Conservation (phyloP, 2,113 vertebrate genomes). For the Struthio camelus region DNA sequence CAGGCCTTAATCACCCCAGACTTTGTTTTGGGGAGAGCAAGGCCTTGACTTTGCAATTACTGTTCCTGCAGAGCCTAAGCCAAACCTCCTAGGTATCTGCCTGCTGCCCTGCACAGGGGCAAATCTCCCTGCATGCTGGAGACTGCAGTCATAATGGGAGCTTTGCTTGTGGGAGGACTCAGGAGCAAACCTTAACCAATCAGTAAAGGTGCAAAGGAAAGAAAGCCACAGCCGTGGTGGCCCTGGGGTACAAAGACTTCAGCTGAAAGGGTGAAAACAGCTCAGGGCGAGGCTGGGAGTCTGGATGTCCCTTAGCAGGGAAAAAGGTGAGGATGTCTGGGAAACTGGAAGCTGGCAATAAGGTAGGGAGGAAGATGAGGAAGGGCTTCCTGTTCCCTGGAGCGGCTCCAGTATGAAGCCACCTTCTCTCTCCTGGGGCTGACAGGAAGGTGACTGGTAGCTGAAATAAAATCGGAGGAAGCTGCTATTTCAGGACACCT, state of each 20-base stretch:
- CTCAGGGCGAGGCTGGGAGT: not conserved
- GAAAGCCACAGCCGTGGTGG: not conserved
- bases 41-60: not conserved
- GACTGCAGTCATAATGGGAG: not conserved
- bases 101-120: not conserved
- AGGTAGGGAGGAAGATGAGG: not conserved
- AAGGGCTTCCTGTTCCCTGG: not conserved
- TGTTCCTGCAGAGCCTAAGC: not conserved
- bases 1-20: not conserved
- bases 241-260: not conserved
- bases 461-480: not conserved
- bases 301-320: not conserved
- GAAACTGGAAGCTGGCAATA: not conserved
- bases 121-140: not conserved
- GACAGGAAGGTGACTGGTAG: not conserved
- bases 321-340: not conserved
- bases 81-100: not conserved
- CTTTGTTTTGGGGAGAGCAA: not conserved
- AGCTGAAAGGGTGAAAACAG: not conserved
- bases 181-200: not conserved
- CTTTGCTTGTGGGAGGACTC: not conserved
- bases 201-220: fast-evolving
- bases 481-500: not conserved
- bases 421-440: not conserved
- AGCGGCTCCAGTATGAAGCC: not conserved